phyloP scores from a whole-genome alignment of 2,888 invertebrate species.

The Spialia ferax region DNA sequence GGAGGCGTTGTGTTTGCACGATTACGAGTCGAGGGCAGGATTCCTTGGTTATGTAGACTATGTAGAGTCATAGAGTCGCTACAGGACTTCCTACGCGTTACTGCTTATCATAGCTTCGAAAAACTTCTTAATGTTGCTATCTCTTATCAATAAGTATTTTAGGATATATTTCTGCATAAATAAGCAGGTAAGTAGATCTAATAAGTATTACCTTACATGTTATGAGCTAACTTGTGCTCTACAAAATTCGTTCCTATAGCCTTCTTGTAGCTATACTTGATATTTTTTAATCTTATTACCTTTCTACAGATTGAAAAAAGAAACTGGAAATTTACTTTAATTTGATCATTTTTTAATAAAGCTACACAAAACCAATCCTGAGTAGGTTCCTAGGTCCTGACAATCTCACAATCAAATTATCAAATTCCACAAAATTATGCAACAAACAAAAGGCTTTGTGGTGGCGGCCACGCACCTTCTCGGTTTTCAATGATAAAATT shows the following conservation, averaged over 20 bases:
- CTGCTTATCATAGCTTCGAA: not conserved
- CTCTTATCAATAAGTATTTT: not conserved
- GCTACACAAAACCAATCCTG: conserved; percentile 1
- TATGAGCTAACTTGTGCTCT: too few relatives aligned
- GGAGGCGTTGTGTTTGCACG: conserved; percentile 78
- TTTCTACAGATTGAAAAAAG: too few relatives aligned
- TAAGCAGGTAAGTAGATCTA: too few relatives aligned
- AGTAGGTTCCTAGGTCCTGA: too few relatives aligned
- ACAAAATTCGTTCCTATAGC: too few relatives aligned
- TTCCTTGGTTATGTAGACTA: conserved; percentile 62
- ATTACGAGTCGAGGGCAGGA: conserved; percentile 70
- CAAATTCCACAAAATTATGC: conserved; percentile 46
- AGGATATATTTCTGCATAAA: too few relatives aligned
- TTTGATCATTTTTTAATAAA: too few relatives aligned
- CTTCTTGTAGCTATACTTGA: too few relatives aligned
- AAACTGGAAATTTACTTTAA: conserved; percentile 3
- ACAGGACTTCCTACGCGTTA: conserved; percentile 59
- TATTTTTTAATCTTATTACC: too few relatives aligned
- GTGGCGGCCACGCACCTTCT: conserved; percentile 78
- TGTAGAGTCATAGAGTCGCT: conserved; percentile 57
- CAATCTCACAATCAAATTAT: not conserved
- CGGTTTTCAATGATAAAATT: conserved; percentile 60
- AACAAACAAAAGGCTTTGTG: conserved; percentile 66
- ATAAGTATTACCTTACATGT: too few relatives aligned
- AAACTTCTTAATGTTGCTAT: not conserved